phyloP scores from a whole-genome alignment of 2,797 vertebrate genomes.

The Dipus sagitta region DNA sequence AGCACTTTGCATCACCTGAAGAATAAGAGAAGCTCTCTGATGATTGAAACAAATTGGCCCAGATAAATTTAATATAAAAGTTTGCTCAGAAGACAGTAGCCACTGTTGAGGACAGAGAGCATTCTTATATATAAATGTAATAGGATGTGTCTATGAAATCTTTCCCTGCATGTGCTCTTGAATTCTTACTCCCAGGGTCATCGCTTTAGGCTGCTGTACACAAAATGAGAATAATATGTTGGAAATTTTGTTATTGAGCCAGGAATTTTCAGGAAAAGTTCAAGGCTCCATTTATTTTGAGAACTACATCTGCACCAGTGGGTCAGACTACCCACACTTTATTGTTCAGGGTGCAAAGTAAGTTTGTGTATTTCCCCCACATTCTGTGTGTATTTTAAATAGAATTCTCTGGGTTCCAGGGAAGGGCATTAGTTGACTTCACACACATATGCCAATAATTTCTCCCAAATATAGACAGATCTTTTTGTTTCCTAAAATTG shows the following conservation, averaged over 20 bases:
- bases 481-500: neutral
- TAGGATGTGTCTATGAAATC: neutral
- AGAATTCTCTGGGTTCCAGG: neutral
- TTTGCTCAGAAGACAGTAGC: neutral
- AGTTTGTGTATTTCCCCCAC: neutral
- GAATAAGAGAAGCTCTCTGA: neutral
- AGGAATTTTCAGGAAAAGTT: conserved; percentile 16
- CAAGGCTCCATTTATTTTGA: conserved; percentile 50
- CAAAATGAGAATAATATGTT: neutral
- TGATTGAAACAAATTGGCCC: neutral
- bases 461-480: neutral
- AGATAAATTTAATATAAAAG: neutral
- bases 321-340: neutral
- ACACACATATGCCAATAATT: neutral
- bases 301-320: neutral
- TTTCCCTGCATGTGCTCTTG: neutral
- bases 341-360: neutral
- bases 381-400: conserved; percentile 5
- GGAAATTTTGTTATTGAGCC: neutral
- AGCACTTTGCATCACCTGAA: neutral
- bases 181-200: neutral
- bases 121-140: neutral
- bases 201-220: neutral
- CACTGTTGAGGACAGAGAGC: neutral
- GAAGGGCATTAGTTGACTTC: neutral